Conservation (phyloP, 1,140 invertebrate genomes). For the Prorops nasuta region DNA sequence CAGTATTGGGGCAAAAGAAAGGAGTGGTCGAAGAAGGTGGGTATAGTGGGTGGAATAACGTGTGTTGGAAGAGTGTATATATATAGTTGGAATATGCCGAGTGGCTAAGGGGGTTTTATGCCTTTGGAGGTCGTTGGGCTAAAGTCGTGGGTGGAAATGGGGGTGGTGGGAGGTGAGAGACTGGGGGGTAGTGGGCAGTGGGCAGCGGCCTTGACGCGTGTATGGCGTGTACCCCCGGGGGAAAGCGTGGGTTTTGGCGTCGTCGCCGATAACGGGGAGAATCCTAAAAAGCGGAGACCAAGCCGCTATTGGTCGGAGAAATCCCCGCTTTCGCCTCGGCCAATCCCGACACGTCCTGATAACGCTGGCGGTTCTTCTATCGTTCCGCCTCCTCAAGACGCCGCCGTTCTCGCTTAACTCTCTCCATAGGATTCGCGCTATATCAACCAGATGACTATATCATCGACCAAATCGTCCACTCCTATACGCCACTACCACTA, state of each 20-base stretch:
- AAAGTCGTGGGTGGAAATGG: background rate
- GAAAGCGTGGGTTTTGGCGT: constrained; percentile 14
- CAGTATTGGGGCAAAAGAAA: constrained; percentile 6
- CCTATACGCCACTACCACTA: constrained; percentile 2
- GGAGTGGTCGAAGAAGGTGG: too few species aligned
- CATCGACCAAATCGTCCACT: constrained; percentile 18
- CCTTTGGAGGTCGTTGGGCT: background rate
- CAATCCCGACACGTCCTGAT: constrained; percentile 51
- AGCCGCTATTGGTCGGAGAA: constrained; percentile 45
- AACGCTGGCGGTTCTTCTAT: constrained; percentile 46
- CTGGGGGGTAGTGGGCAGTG: constrained; percentile 26
- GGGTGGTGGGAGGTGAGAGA: too few species aligned
- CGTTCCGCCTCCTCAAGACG: constrained; percentile 55
- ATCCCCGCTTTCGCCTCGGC: constrained; percentile 35
- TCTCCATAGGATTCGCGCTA: background rate
- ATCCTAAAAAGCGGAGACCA: constrained; percentile 54
- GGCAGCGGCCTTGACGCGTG: constrained; percentile 28
- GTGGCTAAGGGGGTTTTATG: too few species aligned
- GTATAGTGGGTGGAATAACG: too few species aligned
- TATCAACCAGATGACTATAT: constrained; percentile 12
- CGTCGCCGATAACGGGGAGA: constrained; percentile 32
- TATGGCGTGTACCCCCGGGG: background rate
- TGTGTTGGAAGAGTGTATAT: too few species aligned
- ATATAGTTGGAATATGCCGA: too few species aligned
- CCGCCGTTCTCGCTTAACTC: constrained; percentile 9